Base-by-base conservation (phyloP, 2,888 invertebrate genomes). In the Helicoverpa assulta region DNA sequence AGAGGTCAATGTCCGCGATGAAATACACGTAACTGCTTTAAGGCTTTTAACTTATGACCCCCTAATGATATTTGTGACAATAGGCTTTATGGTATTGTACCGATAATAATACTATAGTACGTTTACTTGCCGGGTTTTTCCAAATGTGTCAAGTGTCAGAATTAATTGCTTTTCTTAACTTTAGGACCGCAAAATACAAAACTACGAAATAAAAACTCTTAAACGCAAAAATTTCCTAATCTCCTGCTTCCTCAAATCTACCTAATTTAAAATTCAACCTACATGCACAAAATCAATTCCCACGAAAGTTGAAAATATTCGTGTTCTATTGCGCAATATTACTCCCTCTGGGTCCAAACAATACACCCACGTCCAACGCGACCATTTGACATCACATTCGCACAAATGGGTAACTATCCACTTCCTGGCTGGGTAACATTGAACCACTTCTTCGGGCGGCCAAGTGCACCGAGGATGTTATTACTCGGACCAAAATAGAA, bases 401-500 rank as follows among this genome's bases (percentile, higher is more conserved):
- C 93, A 92, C 91, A 94, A 95, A 91, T 91, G 90, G 90, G 88
- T 94, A 95, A 95, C 93, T 82, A 84, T 78, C 80, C 53, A 69
- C 91, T 93, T 95, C 95, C 95, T 93, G 93, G 80, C 87, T 79
- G 79, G 82, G 87, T 94, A 94, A 93, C 95, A 95, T 95, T 95
- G 95, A 94, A 94, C 94, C 91, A 95, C 89, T 92, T 94, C 92
- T 90, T 88, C 80, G 83, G 53, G 83, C 91, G 94, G 94, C 94
- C 95, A 95, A 95, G 95, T 94, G 94, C 95, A 95, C 91, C 88
- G 91, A 90, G 91, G 92, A 92, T 92, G 92, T 92, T 89, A 86
- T 91, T 92, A 90, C 76, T 79, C 72, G 73, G 82, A 87, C 90
- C 84, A 81, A 93, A 94, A 95, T 94, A 93, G 93, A 92, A 88